Evolutionary conservation across 2,888 invertebrate species (phyloP).

Genomic region (Sesamia inferens): DNA sequence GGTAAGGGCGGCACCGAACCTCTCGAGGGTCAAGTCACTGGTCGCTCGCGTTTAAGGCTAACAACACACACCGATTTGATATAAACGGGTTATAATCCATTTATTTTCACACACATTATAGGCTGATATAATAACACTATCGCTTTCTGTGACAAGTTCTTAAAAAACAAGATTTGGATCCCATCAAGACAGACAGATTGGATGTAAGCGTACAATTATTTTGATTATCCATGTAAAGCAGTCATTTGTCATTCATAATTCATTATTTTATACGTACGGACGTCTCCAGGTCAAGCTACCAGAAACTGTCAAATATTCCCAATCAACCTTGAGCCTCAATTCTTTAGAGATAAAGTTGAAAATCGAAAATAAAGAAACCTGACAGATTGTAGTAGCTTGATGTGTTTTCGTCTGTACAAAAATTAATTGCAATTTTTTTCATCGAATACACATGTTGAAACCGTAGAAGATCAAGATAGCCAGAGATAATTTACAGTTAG

Average conservation of each 20-base stretch:
- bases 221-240: conserved; percentile 16
- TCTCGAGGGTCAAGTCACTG: not conserved
- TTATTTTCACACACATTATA: too few species aligned
- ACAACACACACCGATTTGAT: too few species aligned
- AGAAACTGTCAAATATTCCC: too few species aligned
- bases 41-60: not conserved
- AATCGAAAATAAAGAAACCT: too few species aligned
- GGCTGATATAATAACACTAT: not conserved
- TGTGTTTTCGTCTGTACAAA: not conserved
- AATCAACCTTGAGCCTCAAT: too few species aligned
- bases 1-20: not conserved
- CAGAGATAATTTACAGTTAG: conserved; percentile 60
- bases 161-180: not conserved
- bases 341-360: too few species aligned
- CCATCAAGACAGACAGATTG: not conserved
- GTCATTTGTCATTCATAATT: conserved; percentile 32
- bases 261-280: conserved; percentile 7
- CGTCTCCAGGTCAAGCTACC: too few species aligned
- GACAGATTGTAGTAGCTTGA: too few species aligned
- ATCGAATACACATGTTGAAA: conserved; percentile 38
- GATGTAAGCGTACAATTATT: not conserved
- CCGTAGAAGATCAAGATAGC: conserved; percentile 56
- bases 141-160: not conserved
- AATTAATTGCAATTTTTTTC: conserved; percentile 41
- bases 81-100: too few species aligned